Base-by-base conservation (phyloP, 1,140 invertebrate genomes). In the Drepana arcuata region DNA sequence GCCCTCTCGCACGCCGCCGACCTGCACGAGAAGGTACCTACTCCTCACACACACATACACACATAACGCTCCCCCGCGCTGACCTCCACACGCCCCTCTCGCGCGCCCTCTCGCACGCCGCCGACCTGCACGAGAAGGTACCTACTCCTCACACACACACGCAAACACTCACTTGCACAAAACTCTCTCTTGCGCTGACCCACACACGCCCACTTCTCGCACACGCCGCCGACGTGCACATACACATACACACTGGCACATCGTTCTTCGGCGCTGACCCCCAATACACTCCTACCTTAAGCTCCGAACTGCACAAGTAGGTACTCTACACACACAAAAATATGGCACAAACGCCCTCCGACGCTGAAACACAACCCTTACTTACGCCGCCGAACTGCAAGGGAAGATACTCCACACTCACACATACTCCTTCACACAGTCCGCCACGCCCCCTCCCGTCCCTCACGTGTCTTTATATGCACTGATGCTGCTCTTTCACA, bases 71-170 rank as follows among this genome's bases (percentile, higher is more conserved):
- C 6, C 95, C 96, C 48, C 95, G 94, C 47, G 94, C 95, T 34
- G 98, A 99, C 83, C 95, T 98, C 58, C 96, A 98, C 62, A 95
- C 95, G 26, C 92, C 94, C 1, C 87, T 99, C 1, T 96, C 95
- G 1, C 86, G 95, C 61, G 95, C 95, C 16, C 83, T 99, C 11
- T 93, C 95, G n/a, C 93, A 97, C 74, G 81, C 99, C 14, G 93
- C 96, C 4, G 96, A 98, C 72, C 91, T 95, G 9, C 91, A 96
- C 69, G 94, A 96, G 78, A 94, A 93, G 79, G 88, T 75, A 41
- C 11, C 23, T 6, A 10, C 15, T 6, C 5, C 13, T 15, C 11
- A 25, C 9, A 25, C 24, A 7, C 24, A 2, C 4, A 2, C 2
- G 2, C 4, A 9, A 11, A n/a, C 24, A 11, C 24, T 2, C 5